These are phyloP conservation scores for Oligia latruncula DNA, from an alignment of 2,888 invertebrate genomes.

Conservation along the genomic window DNA sequence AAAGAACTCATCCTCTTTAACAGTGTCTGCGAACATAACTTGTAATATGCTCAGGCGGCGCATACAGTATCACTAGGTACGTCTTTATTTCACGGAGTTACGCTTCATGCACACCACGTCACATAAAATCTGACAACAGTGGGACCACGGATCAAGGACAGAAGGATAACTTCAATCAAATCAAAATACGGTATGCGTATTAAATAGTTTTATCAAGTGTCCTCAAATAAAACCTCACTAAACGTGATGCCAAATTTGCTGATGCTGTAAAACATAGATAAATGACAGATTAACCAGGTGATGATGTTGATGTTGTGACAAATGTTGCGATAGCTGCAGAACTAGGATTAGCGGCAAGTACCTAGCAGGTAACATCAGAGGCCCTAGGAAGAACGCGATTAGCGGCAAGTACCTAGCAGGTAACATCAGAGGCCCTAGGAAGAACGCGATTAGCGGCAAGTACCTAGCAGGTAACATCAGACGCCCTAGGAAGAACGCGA, in stretches of 20 bases:
- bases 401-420: neutral
- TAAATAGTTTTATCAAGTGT: neutral
- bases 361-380: neutral
- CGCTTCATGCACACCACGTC: conserved; percentile 55
- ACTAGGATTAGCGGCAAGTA: neutral
- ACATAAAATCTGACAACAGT: conserved; percentile 47
- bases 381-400: neutral
- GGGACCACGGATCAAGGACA: neutral
- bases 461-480: neutral
- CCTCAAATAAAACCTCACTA: neutral
- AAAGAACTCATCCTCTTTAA: conserved; percentile 35
- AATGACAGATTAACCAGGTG: neutral
- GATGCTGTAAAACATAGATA: neutral
- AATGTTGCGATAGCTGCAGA: neutral
- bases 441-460: neutral
- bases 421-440: neutral
- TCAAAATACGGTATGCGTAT: neutral
- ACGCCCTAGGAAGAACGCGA: neutral
- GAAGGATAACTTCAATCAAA: neutral
- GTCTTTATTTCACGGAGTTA: conserved; percentile 61
- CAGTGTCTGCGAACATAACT: conserved; percentile 34
- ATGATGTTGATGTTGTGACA: neutral
- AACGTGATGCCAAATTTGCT: no score
- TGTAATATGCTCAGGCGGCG: conserved; percentile 36
- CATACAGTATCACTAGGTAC: conserved; percentile 17